phyloP scores from a whole-genome alignment of 2,113 vertebrate genomes.

The Microcebus ravelobensis region DNA sequence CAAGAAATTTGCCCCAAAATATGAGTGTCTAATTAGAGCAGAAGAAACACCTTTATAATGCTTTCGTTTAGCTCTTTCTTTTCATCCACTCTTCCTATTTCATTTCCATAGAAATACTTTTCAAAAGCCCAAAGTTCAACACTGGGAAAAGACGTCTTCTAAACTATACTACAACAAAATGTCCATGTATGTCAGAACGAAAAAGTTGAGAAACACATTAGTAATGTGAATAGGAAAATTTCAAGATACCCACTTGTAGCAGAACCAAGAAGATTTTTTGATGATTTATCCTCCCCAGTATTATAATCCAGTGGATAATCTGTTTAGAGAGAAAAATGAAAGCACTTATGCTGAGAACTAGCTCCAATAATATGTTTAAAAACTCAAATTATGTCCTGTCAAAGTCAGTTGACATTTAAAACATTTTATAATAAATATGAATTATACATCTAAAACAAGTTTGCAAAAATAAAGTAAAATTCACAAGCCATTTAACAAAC shows the following conservation, averaged over 20 bases:
- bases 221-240: not conserved
- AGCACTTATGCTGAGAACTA: not conserved
- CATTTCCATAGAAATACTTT: not conserved
- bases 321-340: constrained; percentile 74
- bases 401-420: constrained; percentile 4
- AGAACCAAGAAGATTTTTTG: constrained; percentile 97
- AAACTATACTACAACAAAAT: not conserved
- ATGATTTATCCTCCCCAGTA: constrained; percentile 94
- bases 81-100: not conserved
- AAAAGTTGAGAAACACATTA: not conserved
- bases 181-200: not conserved
- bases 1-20: not conserved
- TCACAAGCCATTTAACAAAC: constrained; percentile 20
- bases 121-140: not conserved
- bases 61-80: constrained; percentile 14
- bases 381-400: not conserved
- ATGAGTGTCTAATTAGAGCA: not conserved
- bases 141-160: not conserved
- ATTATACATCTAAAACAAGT: constrained; percentile 9
- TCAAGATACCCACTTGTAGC: constrained; percentile 93
- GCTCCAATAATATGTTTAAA: constrained; percentile 20
- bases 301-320: constrained; percentile 95
- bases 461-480: constrained; percentile 16
- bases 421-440: constrained; percentile 14
- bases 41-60: not conserved